Conservation (phyloP, 2,797 vertebrate species). For the Lagocephalus sceleratus region DNA sequence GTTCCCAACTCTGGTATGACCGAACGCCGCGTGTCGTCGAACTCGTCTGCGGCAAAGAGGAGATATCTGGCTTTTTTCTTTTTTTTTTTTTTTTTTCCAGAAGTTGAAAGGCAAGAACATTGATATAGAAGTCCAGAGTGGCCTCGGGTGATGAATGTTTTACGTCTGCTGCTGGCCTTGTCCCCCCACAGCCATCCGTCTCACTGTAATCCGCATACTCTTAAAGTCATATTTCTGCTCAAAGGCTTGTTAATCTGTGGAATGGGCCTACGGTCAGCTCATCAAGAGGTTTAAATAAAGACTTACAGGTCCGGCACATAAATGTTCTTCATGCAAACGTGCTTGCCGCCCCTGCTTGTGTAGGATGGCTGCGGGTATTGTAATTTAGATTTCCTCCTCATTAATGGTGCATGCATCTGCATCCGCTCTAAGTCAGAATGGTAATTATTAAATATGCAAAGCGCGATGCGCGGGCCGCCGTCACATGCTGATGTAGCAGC, state of each 20-base stretch:
- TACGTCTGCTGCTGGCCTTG: background rate
- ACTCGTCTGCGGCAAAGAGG: too few species aligned
- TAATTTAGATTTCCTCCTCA: background rate
- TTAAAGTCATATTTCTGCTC: background rate
- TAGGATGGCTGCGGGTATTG: background rate
- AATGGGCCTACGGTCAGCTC: background rate
- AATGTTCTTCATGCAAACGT: background rate
- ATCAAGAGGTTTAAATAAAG: background rate
- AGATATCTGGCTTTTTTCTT: too few species aligned
- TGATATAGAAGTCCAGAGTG: too few species aligned
- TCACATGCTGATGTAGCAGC: background rate
- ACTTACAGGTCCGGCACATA: background rate
- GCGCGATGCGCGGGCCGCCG: background rate
- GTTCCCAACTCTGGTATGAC: slow-evolving; percentile 90
- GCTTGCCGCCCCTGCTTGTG: background rate
- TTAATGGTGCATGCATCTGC: background rate
- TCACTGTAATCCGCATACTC: too few species aligned
- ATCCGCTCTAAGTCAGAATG: background rate
- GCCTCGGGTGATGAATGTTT: too few species aligned
- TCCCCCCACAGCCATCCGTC: background rate
- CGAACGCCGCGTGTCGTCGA: too few species aligned
- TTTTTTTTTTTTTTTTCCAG: too few species aligned
- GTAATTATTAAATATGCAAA: background rate
- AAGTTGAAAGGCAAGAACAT: too few species aligned
- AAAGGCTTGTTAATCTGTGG: background rate